These are phyloP conservation scores for Incurvaria masculella DNA, from an alignment of 2,888 invertebrate species.

Conservation along the genomic window DNA sequence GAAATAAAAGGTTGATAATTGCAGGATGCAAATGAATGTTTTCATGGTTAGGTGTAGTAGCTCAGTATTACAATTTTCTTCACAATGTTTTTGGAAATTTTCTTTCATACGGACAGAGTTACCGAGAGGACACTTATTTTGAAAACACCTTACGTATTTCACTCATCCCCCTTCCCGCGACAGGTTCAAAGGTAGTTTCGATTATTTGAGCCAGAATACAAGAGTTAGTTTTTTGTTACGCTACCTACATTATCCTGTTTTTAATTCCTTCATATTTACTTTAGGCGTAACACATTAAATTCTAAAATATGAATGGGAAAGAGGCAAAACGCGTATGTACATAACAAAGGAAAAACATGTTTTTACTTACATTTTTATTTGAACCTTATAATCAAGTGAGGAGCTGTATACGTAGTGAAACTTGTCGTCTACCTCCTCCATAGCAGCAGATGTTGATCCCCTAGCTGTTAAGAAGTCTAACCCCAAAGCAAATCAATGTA, in stretches of 20 bases:
- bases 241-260: neutral
- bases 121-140: no score
- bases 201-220: neutral
- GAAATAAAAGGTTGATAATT: no score
- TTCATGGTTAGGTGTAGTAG: no score
- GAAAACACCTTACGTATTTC: no score
- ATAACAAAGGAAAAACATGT: constrained; percentile 6
- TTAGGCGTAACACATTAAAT: constrained; percentile 9
- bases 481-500: no score
- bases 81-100: no score
- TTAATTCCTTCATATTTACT: neutral
- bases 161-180: no score
- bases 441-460: no score
- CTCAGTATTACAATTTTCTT: no score
- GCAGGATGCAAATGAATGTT: no score
- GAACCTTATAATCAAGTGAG: constrained; percentile 79
- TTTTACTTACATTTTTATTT: constrained; percentile 85
- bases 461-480: no score
- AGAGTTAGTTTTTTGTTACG: neutral
- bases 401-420: constrained; percentile 90
- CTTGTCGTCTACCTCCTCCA: constrained; percentile 75
- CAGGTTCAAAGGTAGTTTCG: neutral
- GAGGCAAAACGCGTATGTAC: constrained; percentile 11
- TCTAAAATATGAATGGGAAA: constrained; percentile 14
- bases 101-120: no score